Evolutionary conservation across 2,888 invertebrate species (phyloP), one percentile per base, ranked within the genome.

Genomic region (Lepidonotus clava): DNA sequence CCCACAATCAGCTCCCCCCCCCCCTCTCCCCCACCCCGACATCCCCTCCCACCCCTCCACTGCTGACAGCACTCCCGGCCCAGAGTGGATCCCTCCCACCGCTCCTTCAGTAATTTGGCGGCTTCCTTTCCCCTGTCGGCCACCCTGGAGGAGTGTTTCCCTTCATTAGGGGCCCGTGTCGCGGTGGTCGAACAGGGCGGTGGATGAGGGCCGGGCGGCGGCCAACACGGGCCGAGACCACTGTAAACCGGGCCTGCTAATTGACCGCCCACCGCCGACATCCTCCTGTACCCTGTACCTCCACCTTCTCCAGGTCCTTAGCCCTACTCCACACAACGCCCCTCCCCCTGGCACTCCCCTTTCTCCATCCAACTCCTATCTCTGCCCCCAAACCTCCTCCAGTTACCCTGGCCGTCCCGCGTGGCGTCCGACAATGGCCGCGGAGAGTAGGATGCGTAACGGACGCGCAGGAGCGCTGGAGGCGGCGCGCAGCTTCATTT

Each of bases 401-500:
- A 34, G 6, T 67, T 18, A 67, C 6, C 28, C 36, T n/a, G 21
- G 18, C 53, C 53, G n/a, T 53, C 53, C n/a, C 24, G 5, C n/a
- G n/a, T n/a, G n/a, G n/a, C n/a, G n/a, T n/a, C n/a, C n/a, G n/a
- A n/a, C 53, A 11, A 46, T 18, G 53, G 53, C 28, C 28, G 61
- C 5, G 61, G 4, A 61, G 38, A 6, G 38, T 38, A 38, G 36
- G 71, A 0, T 18, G 71, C 36, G n/a, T n/a, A n/a, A n/a, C 14
- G 32, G 66, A 66, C 11, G n/a, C 28, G 71, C 14, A 38, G 71
- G n/a, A n/a, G n/a, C 71, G 36, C 71, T 71, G 36, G 14, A 71
- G 71, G 71, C 71, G 34, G 71, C 71, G 71, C 71, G 38, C 71
- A 21, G 71, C 4, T n/a, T 71, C 71, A 71, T 71, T 71, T 71